Evolutionary conservation across 2,888 invertebrate genomes (phyloP).

Genomic region (Trachelus iudaicus): DNA sequence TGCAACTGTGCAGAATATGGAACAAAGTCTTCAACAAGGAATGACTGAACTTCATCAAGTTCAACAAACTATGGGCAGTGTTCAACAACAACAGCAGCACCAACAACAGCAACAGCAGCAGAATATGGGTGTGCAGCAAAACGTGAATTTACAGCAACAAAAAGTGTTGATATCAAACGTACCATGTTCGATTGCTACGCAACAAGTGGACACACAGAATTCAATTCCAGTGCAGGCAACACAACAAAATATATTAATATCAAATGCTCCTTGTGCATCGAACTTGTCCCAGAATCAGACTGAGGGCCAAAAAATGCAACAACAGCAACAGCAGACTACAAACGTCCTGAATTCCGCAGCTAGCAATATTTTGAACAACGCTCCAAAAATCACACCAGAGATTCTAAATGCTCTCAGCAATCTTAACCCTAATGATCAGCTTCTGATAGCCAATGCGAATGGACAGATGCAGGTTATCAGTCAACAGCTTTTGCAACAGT

Average conservation of each 20-base stretch:
- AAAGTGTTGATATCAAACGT: constrained; percentile 14
- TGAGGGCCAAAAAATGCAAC: constrained; percentile 14
- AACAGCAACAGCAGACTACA: constrained; percentile 35
- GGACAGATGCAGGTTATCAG: constrained; percentile 64
- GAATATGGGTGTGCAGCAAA: constrained; percentile 44
- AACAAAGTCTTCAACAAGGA: constrained; percentile 47
- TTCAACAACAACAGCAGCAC: constrained; percentile 33
- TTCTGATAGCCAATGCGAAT: constrained; percentile 61
- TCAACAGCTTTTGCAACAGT: constrained; percentile 60
- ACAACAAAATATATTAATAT: constrained; percentile 56
- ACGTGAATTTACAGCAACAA: constrained; percentile 40
- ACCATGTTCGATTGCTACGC: constrained; percentile 12
- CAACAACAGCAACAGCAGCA: constrained; percentile 26
- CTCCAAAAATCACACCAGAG: constrained; percentile 62
- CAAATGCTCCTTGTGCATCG: constrained; percentile 44
- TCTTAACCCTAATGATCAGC: constrained; percentile 62
- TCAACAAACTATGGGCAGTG: neutral
- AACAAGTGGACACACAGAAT: constrained; percentile 29
- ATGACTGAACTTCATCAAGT: constrained; percentile 42
- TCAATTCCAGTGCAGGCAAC: constrained; percentile 14
- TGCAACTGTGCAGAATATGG: constrained; percentile 36
- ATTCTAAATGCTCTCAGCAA: constrained; percentile 61
- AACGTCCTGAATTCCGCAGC: constrained; percentile 55
- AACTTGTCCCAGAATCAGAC: constrained; percentile 17
- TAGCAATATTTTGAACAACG: constrained; percentile 58